Percentiles rank a stretch among this genome's conserved stretches.
Conservation (phyloP, 1,140 invertebrate genomes). For the Drosophila insularis region DNA sequence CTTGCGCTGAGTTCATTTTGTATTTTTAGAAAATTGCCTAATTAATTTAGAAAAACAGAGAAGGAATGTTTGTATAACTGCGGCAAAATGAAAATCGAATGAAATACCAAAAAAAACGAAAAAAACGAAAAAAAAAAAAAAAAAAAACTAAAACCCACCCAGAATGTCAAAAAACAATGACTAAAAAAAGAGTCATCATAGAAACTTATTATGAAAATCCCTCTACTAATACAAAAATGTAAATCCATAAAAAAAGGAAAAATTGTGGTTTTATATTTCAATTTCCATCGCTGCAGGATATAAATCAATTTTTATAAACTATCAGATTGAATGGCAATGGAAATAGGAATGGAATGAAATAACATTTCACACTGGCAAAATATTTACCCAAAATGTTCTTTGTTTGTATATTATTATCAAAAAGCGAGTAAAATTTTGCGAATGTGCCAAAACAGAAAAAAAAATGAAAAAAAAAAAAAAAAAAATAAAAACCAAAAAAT, state of each 20-base stretch:
- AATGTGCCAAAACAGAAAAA: constrained; percentile 57
- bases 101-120: constrained; percentile 17
- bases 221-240: background rate
- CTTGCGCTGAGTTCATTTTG: constrained; percentile 70
- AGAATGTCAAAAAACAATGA: background rate
- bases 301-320: background rate
- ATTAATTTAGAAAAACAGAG: constrained; percentile 75
- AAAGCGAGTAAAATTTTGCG: constrained; percentile 51
- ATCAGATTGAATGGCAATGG: background rate
- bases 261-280: background rate
- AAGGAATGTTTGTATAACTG: constrained; percentile 49
- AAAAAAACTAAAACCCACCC: background rate
- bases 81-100: constrained; percentile 20
- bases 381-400: constrained; percentile 10
- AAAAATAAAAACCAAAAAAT: background rate
- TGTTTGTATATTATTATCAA: constrained; percentile 4
- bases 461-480: background rate
- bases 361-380: constrained; percentile 28
- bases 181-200: background rate
- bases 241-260: background rate
- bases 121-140: too few species aligned
- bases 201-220: background rate
- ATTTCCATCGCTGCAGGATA: background rate
- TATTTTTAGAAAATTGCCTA: constrained; percentile 81
- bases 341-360: background rate